Conservation (phyloP, 1,140 invertebrate genomes). For the Penaeus vannamei region DNA sequence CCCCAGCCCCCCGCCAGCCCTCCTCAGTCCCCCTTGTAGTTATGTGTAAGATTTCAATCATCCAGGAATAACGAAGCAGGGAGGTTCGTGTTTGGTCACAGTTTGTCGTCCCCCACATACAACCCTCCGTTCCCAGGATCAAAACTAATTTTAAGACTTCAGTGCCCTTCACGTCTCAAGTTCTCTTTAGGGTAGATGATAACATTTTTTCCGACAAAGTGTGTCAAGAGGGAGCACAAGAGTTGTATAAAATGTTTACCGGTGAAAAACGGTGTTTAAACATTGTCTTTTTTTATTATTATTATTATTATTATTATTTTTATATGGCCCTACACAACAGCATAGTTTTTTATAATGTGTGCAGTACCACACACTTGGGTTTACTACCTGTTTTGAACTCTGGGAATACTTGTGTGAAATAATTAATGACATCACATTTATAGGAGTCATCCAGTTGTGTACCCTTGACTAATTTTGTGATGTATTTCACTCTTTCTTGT, state of each 20-base stretch:
- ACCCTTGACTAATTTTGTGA: conserved; percentile 55
- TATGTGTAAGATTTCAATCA: too few species aligned
- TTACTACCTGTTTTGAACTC: neutral
- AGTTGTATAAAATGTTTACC: neutral
- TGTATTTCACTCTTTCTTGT: conserved; percentile 52
- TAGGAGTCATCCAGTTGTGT: conserved; percentile 19
- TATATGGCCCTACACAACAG: too few species aligned
- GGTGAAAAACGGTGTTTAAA: neutral
- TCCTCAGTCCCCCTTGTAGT: too few species aligned
- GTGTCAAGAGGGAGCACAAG: conserved; percentile 41
- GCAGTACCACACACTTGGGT: too few species aligned
- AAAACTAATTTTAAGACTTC: conserved; percentile 59
- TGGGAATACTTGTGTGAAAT: conserved; percentile 17
- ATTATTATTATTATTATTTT: too few species aligned
- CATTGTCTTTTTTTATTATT: too few species aligned
- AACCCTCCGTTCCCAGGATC: conserved; percentile 54
- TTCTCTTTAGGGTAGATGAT: conserved; percentile 45
- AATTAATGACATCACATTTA: neutral
- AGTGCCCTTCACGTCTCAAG: conserved; percentile 57
- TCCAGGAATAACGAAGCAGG: conserved; percentile 9
- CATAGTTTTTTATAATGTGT: too few species aligned
- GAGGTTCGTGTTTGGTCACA: conserved; percentile 34
- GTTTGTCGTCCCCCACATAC: conserved; percentile 10
- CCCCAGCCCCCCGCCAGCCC: too few species aligned
- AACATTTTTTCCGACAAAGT: conserved; percentile 27